Evolutionary conservation across 1,140 invertebrate genomes (phyloP).

Genomic region (Orius laevigatus): DNA sequence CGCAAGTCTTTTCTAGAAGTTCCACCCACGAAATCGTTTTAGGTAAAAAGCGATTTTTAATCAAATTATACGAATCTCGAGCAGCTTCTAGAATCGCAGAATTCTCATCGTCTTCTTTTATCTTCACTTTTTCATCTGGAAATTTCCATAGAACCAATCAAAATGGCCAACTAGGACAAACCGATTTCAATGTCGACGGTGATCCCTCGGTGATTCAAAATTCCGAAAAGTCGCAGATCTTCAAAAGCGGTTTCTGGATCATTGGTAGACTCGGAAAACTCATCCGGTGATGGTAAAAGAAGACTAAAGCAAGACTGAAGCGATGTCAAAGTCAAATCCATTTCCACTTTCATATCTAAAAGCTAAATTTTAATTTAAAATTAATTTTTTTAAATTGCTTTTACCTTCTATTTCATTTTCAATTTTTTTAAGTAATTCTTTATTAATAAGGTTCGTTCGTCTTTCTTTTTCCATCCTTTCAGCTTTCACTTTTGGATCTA

Average conservation of each 20-base stretch:
- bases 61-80: conserved; percentile 20
- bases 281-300: conserved; percentile 24
- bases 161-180: not conserved
- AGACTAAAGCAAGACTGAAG: conserved; percentile 24
- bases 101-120: conserved; percentile 24
- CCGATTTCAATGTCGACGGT: conserved; percentile 3
- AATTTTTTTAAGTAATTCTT: conserved; percentile 9
- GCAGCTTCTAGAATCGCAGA: conserved; percentile 23
- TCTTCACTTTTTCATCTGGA: conserved; percentile 11
- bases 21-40: conserved; percentile 24
- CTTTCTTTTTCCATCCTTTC: conserved; percentile 10
- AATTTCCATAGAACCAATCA: not conserved
- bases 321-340: conserved; percentile 21
- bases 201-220: conserved; percentile 2
- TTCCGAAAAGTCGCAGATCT: conserved; percentile 4
- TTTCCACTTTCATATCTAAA: conserved; percentile 23
- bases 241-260: conserved; percentile 2
- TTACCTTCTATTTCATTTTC: conserved; percentile 10
- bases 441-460: conserved; percentile 7
- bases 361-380: conserved; percentile 3
- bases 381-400: not conserved
- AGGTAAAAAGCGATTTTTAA: conserved; percentile 23
- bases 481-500: conserved; percentile 6
- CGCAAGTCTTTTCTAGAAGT: no score
- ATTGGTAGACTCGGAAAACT: conserved; percentile 20